Evolutionary conservation across 2,113 vertebrate genomes (phyloP).

Genomic region (Coturnix japonica): DNA sequence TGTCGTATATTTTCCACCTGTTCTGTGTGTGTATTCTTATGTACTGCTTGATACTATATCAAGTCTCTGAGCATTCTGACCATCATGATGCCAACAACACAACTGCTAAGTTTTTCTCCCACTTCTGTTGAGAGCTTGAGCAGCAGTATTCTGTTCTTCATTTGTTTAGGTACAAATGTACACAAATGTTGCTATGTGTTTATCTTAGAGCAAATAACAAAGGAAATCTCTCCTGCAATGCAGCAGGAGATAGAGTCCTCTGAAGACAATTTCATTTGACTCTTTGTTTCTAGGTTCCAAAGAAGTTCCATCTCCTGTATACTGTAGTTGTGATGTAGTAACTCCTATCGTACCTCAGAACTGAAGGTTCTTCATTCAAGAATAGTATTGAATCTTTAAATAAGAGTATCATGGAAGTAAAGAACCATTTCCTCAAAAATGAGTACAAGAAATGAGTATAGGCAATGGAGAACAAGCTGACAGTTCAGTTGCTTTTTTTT

Average conservation of each 20-base stretch:
- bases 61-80: not conserved
- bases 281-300: not conserved
- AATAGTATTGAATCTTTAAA: not conserved
- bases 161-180: not conserved
- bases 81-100: not conserved
- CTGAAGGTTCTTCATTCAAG: not conserved
- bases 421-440: not conserved
- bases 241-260: not conserved
- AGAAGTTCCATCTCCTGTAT: not conserved
- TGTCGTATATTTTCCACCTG: not conserved
- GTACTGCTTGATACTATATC: not conserved
- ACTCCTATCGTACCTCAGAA: not conserved
- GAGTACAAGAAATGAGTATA: not conserved
- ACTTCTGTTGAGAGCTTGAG: not conserved
- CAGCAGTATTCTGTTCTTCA: not conserved
- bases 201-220: not conserved
- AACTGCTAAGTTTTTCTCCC: not conserved
- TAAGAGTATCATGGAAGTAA: not conserved
- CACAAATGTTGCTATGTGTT: not conserved
- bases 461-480: not conserved
- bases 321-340: not conserved
- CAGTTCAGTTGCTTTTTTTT: not conserved
- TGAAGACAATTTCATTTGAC: not conserved
- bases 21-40: not conserved
- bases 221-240: not conserved